These are phyloP conservation scores for Canis aureus DNA, from an alignment of 2,113 vertebrate genomes.

Conservation along the genomic window DNA sequence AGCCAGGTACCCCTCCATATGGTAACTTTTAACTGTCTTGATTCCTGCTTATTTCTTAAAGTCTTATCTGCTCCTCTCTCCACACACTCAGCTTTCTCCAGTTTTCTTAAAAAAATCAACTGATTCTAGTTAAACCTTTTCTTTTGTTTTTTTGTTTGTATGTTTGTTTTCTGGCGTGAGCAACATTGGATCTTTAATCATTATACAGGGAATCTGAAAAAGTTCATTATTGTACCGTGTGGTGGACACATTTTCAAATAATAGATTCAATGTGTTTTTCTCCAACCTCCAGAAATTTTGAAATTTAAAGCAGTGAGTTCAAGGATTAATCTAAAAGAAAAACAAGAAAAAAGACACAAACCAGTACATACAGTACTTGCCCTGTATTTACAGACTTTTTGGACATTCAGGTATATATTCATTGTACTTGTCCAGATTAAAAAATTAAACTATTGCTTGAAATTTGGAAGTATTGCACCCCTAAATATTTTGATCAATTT, in stretches of 20 bases:
- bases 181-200: background rate
- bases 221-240: background rate
- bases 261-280: background rate
- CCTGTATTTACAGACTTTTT: background rate
- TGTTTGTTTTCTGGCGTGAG: background rate
- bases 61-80: background rate
- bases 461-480: background rate
- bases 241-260: slow-evolving; percentile 11
- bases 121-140: background rate
- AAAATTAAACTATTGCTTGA: slow-evolving; percentile 50
- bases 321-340: slow-evolving; percentile 24
- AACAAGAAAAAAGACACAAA: background rate
- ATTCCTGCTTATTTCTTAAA: background rate
- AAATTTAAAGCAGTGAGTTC: slow-evolving; percentile 13
- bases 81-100: background rate
- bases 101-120: background rate
- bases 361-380: background rate
- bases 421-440: slow-evolving; percentile 15
- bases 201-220: background rate
- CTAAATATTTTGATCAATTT: background rate
- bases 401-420: background rate
- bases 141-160: background rate
- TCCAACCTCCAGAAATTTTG: slow-evolving; percentile 15
- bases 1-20: background rate
- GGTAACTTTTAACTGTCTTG: background rate